Base-by-base conservation (phyloP, 2,888 invertebrate genomes). In the Spodoptera picta region DNA sequence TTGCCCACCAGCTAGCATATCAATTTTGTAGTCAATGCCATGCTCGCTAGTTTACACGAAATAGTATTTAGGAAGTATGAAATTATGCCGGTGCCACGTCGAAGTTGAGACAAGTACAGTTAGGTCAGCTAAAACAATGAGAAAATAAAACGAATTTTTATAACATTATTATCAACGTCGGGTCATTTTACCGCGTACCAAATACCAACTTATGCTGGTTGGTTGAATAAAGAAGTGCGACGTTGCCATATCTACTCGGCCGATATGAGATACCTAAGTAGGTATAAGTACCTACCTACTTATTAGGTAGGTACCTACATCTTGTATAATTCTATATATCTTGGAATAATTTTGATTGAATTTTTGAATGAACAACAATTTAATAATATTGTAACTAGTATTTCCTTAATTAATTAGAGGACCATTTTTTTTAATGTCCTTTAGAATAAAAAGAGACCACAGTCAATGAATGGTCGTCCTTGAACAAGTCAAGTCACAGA, bases 211-310 rank as follows among this genome's bases (percentile, higher is more conserved):
- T 55, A 41, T 19, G 51, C 51, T 60, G 60, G 69, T 52, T 59
- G 45, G 60, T 46, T 23, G 44, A 63, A 62, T 48, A 27, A 55
- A 69, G 65, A 60, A 73, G 57, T 57, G 83, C 80, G 80, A 73
- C 75, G 82, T 81, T 83, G 84, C 80, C 75, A 70, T 46, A 45
- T 63, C 45, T 62, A 64, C 65, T 58, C 65, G 73, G 58, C 62
- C 58, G 67, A 58, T 60, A 62, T 59, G 60, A 49, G 48, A 52
- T 71, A 19, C 19, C 1, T 19, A 50, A 47, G 36, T 36, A 36
- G 36, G 36, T 67, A 27, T 48, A 56, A 31, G 11, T 56, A 47
- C 6, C 4, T 23, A 47, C 10, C 10, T 24, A 12, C 23, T 24
- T 43, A 57, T 27, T 41, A 41, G 1, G 27, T 42, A 27, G 0